phyloP scores from a whole-genome alignment of 2,797 vertebrate species.

The Paratrypauchen microcephalus region DNA sequence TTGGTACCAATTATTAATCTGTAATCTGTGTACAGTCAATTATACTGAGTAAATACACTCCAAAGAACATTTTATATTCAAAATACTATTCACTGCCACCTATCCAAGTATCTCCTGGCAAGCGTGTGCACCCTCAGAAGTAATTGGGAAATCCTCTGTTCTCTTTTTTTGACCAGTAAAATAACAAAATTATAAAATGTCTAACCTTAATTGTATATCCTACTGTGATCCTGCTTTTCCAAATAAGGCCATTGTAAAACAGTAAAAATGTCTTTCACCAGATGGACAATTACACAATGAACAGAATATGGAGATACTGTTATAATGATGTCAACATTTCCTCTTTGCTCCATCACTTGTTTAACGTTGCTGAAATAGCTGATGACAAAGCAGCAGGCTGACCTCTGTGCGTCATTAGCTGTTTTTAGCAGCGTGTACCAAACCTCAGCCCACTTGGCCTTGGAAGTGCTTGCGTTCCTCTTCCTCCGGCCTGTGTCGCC shows the following conservation, averaged over 20 bases:
- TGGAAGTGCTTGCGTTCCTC: slow-evolving; percentile 72
- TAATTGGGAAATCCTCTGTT: neutral
- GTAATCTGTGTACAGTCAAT: too few species aligned
- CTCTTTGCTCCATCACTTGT: slow-evolving; percentile 52
- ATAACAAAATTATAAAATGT: neutral
- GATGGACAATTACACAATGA: slow-evolving; percentile 48
- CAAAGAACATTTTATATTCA: too few species aligned
- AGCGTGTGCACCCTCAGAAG: too few species aligned
- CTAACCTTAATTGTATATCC: neutral
- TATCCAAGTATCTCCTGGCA: too few species aligned
- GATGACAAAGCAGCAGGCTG: slow-evolving; percentile 67
- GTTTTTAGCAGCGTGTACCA: slow-evolving; percentile 63
- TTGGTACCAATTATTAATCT: too few species aligned
- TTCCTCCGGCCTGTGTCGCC: slow-evolving; percentile 69
- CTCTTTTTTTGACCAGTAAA: neutral
- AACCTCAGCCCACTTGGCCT: slow-evolving; percentile 73
- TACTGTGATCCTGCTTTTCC: slow-evolving; percentile 15
- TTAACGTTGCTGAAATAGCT: slow-evolving; percentile 70
- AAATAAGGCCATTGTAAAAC: slow-evolving; percentile 43
- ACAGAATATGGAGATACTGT: slow-evolving; percentile 49
- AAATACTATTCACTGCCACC: too few species aligned
- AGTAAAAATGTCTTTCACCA: slow-evolving; percentile 37
- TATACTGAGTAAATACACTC: too few species aligned
- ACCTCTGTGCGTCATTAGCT: slow-evolving; percentile 64
- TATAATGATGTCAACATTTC: slow-evolving; percentile 66